These are phyloP conservation scores for Hyles lineata DNA, from an alignment of 2,888 invertebrate genomes.

Conservation along the genomic window DNA sequence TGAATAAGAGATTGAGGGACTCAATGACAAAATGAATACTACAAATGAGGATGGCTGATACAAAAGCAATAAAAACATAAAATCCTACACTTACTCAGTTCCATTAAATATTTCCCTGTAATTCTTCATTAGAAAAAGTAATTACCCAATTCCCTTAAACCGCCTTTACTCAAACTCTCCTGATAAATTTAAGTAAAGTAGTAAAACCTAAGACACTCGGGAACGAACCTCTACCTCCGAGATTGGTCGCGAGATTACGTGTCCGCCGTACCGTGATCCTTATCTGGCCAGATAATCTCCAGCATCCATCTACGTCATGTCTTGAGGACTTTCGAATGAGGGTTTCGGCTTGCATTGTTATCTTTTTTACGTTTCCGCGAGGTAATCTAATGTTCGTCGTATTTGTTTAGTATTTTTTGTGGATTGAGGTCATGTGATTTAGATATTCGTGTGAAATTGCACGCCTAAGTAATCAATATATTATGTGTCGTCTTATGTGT, in stretches of 20 bases:
- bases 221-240: constrained; percentile 30
- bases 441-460: too few species aligned
- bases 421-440: background rate
- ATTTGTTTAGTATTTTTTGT: background rate
- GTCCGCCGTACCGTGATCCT: constrained; percentile 42
- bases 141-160: background rate
- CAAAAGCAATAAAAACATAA: too few species aligned
- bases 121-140: too few species aligned
- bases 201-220: too few species aligned
- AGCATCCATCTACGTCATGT: constrained; percentile 50
- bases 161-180: too few species aligned
- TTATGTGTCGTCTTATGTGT: too few species aligned
- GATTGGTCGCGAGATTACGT: constrained; percentile 32
- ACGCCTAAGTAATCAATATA: too few species aligned
- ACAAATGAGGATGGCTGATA: too few species aligned
- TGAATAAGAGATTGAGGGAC: too few species aligned
- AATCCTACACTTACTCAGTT: too few species aligned
- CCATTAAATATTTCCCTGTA: too few species aligned
- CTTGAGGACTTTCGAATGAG: constrained; percentile 2
- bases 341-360: constrained; percentile 15
- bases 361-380: constrained; percentile 20
- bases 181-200: background rate
- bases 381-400: background rate
- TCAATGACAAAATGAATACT: too few species aligned
- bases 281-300: constrained; percentile 42